Conservation (phyloP, 2,888 invertebrate species). For the Amphiduros pacificus region DNA sequence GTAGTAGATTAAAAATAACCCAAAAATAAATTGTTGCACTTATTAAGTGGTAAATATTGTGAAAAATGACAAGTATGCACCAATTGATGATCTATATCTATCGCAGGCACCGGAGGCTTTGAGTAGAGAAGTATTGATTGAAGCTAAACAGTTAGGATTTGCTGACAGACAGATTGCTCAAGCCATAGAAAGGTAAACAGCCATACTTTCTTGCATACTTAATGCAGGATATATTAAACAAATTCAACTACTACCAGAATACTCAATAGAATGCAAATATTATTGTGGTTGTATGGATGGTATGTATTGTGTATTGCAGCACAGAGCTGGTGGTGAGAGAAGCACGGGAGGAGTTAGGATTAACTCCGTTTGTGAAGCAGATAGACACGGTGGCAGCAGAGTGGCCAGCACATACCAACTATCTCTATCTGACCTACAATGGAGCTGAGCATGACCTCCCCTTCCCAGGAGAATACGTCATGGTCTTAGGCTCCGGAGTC, state of each 20-base stretch:
- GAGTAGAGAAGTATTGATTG: constrained; percentile 66
- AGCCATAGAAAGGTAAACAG: constrained; percentile 57
- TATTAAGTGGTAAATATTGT: too few relatives aligned
- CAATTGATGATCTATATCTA: too few relatives aligned
- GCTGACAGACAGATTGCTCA: constrained; percentile 94
- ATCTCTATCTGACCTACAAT: constrained; percentile 97
- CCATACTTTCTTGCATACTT: too few relatives aligned
- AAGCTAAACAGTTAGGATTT: constrained; percentile 92
- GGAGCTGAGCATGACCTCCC: constrained; percentile 63
- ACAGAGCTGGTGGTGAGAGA: constrained; percentile 72
- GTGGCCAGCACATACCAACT: constrained; percentile 98
- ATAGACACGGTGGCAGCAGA: constrained; percentile 99
- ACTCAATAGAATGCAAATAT: too few relatives aligned
- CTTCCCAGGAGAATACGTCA: constrained; percentile 31
- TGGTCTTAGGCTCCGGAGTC: constrained; percentile 77
- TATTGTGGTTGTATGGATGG: background rate
- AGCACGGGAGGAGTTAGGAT: constrained; percentile 38
- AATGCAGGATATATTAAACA: too few relatives aligned
- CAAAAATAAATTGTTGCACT: too few relatives aligned
- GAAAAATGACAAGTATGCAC: too few relatives aligned
- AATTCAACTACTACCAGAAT: too few relatives aligned
- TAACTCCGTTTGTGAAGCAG: constrained; percentile 75
- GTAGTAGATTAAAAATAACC: too few relatives aligned
- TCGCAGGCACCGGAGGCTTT: constrained; percentile 25
- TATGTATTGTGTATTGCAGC: constrained; percentile 60